Base-by-base conservation (phyloP, 2,888 invertebrate species). In the Meloe dianella region DNA sequence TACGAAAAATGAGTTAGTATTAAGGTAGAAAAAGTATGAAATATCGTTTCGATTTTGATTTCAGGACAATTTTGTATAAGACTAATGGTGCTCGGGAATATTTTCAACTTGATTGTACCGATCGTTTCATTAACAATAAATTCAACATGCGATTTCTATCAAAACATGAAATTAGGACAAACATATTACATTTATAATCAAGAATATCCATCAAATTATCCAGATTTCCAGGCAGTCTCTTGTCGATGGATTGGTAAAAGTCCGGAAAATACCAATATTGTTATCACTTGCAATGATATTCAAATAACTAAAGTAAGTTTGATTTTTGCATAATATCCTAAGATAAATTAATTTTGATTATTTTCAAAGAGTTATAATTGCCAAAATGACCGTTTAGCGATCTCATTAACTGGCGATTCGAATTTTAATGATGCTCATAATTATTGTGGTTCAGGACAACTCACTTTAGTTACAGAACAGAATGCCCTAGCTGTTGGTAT, bases 221-320 rank as follows among this genome's bases (percentile, higher is more conserved):
- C 51, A 0, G 73, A 79, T 0, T 32, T 2, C 17, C 71, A 76
- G 0, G 80, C 80, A 0, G 74, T 75, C 0, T 73, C 78, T 1
- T 90, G 90, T 69, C 80, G 85, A 14, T 90, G 89, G 89, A 77
- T 79, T 7, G 84, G 78, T 0, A 69, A 41, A 12, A 85, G 87
- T 63, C 84, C 86, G 0, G 1, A 71, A 0, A 83, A 83, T 0
- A 85, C 86, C 57, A 83, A 79, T 60, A 86, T 87, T 67, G 78
- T 83, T 4, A 60, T 89, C 12, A 79, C 82, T 3, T 90, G 90
- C 71, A 68, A 80, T 1, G 80, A 81, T 1, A 80, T 89, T 6
- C 57, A 76, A 0, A 12, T 89, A 35, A 88, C 89, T 2, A 59
- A 79, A 75, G 89, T 89, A 80, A 80, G 80, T 76, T 68, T 3